Base-by-base conservation (phyloP, 2,113 vertebrate genomes). In the Amblyopsis rosae region DNA sequence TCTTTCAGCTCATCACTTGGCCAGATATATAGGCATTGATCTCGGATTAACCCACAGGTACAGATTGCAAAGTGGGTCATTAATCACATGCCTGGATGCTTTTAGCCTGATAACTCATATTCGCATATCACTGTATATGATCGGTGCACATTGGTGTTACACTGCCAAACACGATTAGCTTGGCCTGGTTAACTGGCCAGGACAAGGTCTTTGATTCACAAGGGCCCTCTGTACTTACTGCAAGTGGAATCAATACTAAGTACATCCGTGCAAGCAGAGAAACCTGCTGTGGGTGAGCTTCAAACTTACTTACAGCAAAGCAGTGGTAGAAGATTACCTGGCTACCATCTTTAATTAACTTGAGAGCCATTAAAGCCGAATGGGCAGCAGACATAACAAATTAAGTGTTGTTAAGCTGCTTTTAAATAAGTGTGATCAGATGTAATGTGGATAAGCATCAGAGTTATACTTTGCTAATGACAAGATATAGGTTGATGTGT, bases 231-330 rank as follows among this genome's bases (percentile, higher is more conserved):
- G 63, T 77, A 76, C 86, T 85, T 77, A 84, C 75, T 81, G 86
- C 82, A 79, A 86, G 75, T 79, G 67, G 46, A 78, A 89, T 89
- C 88, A 62, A 89, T 89, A 63, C 79, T 76, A 84, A 88, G 70
- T 16, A 33, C 64, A 81, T 89, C 61, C 82, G 73, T 0, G 33
- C 63, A 64, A 49, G 11, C 73, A 63, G 68, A 83, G 61, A 57
- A 71, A 70, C 75, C 68, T 59, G 67, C 59, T 17, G 45, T 26
- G 35, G 56, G 60, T 17, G 56, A 57, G 55, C 62, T 70, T 76
- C 63, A 71, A 67, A 12, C 68, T 32, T 84, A 73, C 79, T 88
- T 88, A 87, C 82, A 60, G 76, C 82, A 85, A 88, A 72, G 62
- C 77, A 65, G 65, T 7, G 48, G 72, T 3, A 72, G 74, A 80